Conservation (phyloP, 1,140 invertebrate species). For the Cydia strobilella region DNA sequence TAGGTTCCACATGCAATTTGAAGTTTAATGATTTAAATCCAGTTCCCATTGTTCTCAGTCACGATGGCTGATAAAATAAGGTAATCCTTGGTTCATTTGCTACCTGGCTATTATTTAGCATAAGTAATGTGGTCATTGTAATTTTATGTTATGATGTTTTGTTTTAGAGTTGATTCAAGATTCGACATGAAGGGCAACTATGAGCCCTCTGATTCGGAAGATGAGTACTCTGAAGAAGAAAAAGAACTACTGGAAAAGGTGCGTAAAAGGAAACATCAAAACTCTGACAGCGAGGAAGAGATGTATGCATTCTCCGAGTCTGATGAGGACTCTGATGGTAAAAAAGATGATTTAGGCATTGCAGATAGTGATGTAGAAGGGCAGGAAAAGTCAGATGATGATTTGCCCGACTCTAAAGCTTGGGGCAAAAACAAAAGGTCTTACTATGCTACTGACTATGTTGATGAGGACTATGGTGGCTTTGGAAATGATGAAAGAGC, state of each 20-base stretch:
- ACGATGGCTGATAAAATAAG: conserved; percentile 49
- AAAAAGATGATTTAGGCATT: conserved; percentile 74
- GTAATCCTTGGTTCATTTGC: conserved; percentile 30
- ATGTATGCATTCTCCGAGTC: conserved; percentile 83
- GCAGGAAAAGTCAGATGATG: conserved; percentile 83
- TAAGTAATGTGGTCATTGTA: background rate
- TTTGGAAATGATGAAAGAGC: conserved; percentile 86
- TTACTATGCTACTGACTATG: conserved; percentile 93
- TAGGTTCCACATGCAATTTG: conserved; percentile 35
- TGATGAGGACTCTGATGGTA: conserved; percentile 71
- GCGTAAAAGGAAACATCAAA: conserved; percentile 76
- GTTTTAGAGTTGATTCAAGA: conserved; percentile 68
- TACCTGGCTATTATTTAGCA: background rate
- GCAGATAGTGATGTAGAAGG: conserved; percentile 88
- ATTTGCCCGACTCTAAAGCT: conserved; percentile 88
- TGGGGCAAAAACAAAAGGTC: conserved; percentile 91
- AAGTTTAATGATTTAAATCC: conserved; percentile 19
- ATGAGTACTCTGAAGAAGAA: conserved; percentile 85
- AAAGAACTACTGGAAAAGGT: conserved; percentile 83
- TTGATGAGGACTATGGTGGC: conserved; percentile 91
- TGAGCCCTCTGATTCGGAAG: conserved; percentile 85
- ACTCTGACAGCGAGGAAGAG: conserved; percentile 84
- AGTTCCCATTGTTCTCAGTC: background rate
- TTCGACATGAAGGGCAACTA: conserved; percentile 79
- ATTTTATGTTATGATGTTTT: conserved; percentile 33